These are phyloP conservation scores for Caenorhabditis zanzibari DNA, from an alignment of 2,888 invertebrate species.

Conservation along the genomic window DNA sequence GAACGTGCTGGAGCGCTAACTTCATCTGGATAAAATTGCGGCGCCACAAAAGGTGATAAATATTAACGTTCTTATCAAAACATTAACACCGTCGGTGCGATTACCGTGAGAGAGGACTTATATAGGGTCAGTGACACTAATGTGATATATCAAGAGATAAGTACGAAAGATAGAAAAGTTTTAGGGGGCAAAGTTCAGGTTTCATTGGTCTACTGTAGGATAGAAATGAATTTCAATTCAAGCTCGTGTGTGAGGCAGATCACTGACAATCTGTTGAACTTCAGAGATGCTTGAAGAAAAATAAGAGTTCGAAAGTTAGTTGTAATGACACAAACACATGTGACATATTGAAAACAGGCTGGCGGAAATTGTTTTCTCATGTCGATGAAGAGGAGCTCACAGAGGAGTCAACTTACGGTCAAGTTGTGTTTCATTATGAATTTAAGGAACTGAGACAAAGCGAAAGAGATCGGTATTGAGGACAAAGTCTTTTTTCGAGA, in stretches of 20 bases:
- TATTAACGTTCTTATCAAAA: conserved; percentile 18
- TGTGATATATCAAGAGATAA: conserved; percentile 1
- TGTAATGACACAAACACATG: conserved; percentile 18
- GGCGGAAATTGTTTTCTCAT: conserved; percentile 15
- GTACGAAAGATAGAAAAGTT: conserved; percentile 9
- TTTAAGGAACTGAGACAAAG: neutral
- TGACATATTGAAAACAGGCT: conserved; percentile 40
- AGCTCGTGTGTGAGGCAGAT: neutral
- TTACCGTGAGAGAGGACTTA: neutral
- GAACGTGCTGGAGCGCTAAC: no score
- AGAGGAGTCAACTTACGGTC: conserved; percentile 28
- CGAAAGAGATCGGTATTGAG: conserved; percentile 1
- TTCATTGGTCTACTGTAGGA: no score
- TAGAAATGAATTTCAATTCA: no score
- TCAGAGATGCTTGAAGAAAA: neutral
- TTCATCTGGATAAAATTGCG: neutral
- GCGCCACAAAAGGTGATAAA: conserved; percentile 3
- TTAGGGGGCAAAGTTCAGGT: conserved; percentile 9
- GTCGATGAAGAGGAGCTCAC: neutral
- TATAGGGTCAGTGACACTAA: conserved; percentile 24
- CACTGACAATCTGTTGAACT: neutral
- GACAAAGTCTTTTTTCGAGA: conserved; percentile 33
- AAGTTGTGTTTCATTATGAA: conserved; percentile 11
- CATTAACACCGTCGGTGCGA: conserved; percentile 15
- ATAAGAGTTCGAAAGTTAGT: conserved; percentile 21